Evolutionary conservation across 1,140 invertebrate species (phyloP), one percentile per base, ranked within the genome.

Genomic region (Drosophila ohnishii): DNA sequence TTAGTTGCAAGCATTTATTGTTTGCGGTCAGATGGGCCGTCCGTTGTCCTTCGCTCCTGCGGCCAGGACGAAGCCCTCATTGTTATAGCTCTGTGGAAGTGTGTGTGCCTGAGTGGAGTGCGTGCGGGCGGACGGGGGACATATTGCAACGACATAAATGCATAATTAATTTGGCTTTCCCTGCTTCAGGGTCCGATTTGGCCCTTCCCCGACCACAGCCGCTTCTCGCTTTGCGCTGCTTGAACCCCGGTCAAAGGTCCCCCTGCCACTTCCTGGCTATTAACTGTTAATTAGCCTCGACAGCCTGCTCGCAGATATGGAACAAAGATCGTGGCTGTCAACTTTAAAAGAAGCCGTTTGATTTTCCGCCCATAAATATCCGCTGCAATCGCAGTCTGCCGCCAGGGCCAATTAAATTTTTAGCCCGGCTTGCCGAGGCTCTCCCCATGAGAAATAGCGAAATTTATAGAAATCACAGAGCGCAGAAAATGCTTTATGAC

Each of bases 1-100:
- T 87, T 87, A 87, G 84, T 88, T 87, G 80, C 84, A 77, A 80
- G 83, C 83, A 89, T 88, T 88, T 88, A 88, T 88, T 88, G 84
- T 88, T 88, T 88, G 84, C 80, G 84, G 84, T 88, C 83, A 79
- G 83, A 71, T 86, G 72, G 72, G 74, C 69, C 76, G 70, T 51
- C 50, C 80, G 72, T 73, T 88, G 83, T 88, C 83, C 69, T 67
- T 56, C 57, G 47, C 51, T 72, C 35, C 55, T 84, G 80, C 70
- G 67, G 73, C 57, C 72, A 70, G 75, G 51, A 37, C 75, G 63
- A 60, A 42, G 67, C 35, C 51, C 67, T 50, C 67, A 77, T 87
- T 87, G 84, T 75, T 80, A 69, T 80, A 83, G 64, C 42, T 66
- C 35, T 56, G 55, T 67, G 56, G 9, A 11, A 58, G 22, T 35